Base-by-base conservation (phyloP, 2,797 vertebrate species). In the Emydoidea blandingii region DNA sequence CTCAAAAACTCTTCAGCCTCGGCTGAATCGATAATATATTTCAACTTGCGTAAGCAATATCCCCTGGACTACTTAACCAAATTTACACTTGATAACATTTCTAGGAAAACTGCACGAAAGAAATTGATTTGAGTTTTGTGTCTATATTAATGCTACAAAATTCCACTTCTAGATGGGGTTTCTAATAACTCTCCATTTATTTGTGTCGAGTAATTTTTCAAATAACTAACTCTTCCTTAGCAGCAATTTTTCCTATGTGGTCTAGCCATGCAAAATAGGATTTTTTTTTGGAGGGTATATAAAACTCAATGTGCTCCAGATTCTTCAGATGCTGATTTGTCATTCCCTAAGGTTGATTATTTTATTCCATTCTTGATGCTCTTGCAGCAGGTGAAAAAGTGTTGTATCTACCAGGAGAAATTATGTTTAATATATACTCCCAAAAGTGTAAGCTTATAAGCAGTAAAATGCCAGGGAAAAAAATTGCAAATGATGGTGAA, bases 91-190 rank as follows among this genome's bases (percentile, higher is more conserved):
- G 83, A 79, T 85, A 62, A 34, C 37, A 85, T 85, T 68, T 81
- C 34, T 80, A 59, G 89, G 47, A 91, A 87, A 53, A 44, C 12
- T 49, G 8, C 50, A 34, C 37, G 27, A 78, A 59, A 52, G 31
- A 65, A 90, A 90, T 62, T 89, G 34, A 88, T 79, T 92, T 83
- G 53, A 78, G 8, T 81, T 91, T 88, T 91, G 41, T 93, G 49
- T 82, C 50, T 79, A 6, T 54, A 59, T 62, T 79, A 34, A 72
- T 86, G 41, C 78, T 68, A 83, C 31, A 86, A 16, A 79, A 56
- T 88, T 82, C 34, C 79, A 78, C 16, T 74, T 93, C 84, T 34
- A 54, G 25, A 84, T 62, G 78, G 54, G 76, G 23, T 83, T 37
- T 79, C 29, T 84, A 79, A 52, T 86, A 84, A 79, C 83, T 88